Conservation (phyloP, 2,113 vertebrate genomes). For the Sterrhoptilus dennistouni region DNA sequence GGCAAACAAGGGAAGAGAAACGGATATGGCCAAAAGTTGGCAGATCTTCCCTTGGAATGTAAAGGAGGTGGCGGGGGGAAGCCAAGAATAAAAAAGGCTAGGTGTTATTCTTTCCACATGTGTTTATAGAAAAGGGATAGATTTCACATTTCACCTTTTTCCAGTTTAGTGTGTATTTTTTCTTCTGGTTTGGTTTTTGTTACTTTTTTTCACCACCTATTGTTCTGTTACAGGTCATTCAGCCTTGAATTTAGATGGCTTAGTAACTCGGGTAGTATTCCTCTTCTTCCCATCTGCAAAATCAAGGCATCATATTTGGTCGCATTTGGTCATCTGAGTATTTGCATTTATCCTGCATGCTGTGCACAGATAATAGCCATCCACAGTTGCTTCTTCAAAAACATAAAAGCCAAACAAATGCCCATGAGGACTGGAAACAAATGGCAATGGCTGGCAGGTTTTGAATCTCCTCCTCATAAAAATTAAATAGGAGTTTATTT, state of each 20-base stretch:
- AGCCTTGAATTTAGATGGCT: not conserved
- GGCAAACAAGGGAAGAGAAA: conserved; percentile 41
- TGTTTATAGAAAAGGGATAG: conserved; percentile 53
- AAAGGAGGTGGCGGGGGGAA: not conserved
- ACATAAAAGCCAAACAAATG: not conserved
- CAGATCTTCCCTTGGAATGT: conserved; percentile 45
- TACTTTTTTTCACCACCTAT: not conserved
- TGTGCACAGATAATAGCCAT: not conserved
- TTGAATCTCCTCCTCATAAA: not conserved
- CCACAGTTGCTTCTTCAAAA: not conserved
- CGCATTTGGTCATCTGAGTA: not conserved
- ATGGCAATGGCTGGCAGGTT: not conserved
- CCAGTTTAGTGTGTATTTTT: conserved; percentile 31
- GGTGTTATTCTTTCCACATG: conserved; percentile 61
- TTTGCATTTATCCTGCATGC: not conserved
- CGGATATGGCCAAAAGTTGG: not conserved
- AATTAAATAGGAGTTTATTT: not conserved
- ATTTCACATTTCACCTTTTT: conserved; percentile 54
- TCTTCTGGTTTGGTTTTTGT: not conserved
- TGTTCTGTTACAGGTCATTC: conserved; percentile 10
- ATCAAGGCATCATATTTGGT: not conserved
- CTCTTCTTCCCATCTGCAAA: not conserved
- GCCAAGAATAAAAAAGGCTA: conserved; percentile 42
- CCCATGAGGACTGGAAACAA: not conserved
- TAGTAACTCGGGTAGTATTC: not conserved